Percentiles rank a stretch among this genome's conserved stretches.
Conservation (phyloP, 2,797 vertebrate genomes). For the Streptopelia turtur region DNA sequence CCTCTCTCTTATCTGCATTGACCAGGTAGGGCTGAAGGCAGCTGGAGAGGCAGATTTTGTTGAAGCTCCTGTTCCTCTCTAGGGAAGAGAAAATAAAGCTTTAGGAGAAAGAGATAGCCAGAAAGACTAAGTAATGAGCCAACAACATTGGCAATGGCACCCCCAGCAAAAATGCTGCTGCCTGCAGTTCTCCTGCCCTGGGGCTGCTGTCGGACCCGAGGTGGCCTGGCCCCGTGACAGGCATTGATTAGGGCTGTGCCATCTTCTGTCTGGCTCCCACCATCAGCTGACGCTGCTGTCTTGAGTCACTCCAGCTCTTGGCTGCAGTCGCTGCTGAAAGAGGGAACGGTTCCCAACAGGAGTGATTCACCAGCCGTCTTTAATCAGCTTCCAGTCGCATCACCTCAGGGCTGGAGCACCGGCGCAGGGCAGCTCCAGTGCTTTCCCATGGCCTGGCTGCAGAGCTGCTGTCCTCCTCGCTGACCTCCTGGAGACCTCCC, state of each 20-base stretch:
- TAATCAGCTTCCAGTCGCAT: constrained; percentile 30
- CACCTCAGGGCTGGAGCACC: not conserved
- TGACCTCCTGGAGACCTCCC: constrained; percentile 30
- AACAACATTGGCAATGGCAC: not conserved
- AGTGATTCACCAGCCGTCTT: constrained; percentile 19
- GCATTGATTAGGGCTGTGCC: not conserved
- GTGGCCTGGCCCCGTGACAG: not conserved
- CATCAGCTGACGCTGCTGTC: not conserved
- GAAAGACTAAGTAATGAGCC: not conserved
- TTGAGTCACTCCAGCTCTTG: constrained; percentile 26
- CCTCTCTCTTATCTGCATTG: not conserved
- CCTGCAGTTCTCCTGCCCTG: not conserved
- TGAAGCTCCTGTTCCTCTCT: not conserved
- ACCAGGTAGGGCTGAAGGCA: not conserved
- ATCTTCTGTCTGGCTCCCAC: not conserved
- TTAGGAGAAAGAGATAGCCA: not conserved
- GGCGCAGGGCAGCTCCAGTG: not conserved
- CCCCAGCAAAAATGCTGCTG: not conserved
- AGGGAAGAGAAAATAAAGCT: not conserved
- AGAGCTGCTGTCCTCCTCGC: constrained; percentile 6
- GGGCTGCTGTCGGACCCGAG: not conserved
- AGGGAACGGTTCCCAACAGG: not conserved
- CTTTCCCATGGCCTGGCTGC: not conserved
- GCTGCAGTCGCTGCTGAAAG: not conserved
- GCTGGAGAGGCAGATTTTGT: not conserved